Evolutionary conservation across 2,113 vertebrate genomes (phyloP), one percentile per base, ranked within the genome.

Genomic region (Pteropus alecto): DNA sequence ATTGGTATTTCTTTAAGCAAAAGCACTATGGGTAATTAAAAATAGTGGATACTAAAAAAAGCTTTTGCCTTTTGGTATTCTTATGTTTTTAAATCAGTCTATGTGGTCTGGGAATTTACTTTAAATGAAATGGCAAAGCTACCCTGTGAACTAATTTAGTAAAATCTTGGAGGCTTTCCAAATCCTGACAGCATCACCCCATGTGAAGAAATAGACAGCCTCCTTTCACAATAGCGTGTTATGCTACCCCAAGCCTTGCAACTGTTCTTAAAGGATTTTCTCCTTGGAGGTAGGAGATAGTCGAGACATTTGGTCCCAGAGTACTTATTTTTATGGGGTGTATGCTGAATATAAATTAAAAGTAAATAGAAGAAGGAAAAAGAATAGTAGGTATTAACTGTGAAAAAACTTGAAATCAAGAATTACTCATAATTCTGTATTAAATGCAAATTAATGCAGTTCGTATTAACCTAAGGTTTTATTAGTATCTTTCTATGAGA

Each of bases 371-470:
- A 68, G 48, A 92, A 79, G 56, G 28, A 71, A 96, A 67, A 84
- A 30, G 3, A 70, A 35, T 79, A 61, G 38, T 60, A 28, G 33
- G 9, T 90, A 60, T 60, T 96, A 96, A 74, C 67, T 93, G 15
- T 68, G 48, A 90, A 68, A 70, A 90, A 90, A 90, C 11, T 46
- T 81, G 61, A 83, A 91, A 70, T 92, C 33, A 87, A 61, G 24
- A 93, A 54, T 74, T 67, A 74, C 24, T 90, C 35, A 56, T 87
- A 83, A 93, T 95, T 87, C 48, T 83, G 30, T 63, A n/a, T 67
- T 95, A 94, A 63, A 71, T 95, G 51, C 26, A 78, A 84, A 78
- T 77, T 86, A 93, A 56, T 91, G 68, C 26, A 61, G 86, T 95
- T 86, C 18, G 61, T 86, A 76, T 56, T 93, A 73, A 93, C 58